These are phyloP conservation scores for Microctenopoma lineatum DNA, from an alignment of 2,797 vertebrate species.

Conservation along the genomic window DNA sequence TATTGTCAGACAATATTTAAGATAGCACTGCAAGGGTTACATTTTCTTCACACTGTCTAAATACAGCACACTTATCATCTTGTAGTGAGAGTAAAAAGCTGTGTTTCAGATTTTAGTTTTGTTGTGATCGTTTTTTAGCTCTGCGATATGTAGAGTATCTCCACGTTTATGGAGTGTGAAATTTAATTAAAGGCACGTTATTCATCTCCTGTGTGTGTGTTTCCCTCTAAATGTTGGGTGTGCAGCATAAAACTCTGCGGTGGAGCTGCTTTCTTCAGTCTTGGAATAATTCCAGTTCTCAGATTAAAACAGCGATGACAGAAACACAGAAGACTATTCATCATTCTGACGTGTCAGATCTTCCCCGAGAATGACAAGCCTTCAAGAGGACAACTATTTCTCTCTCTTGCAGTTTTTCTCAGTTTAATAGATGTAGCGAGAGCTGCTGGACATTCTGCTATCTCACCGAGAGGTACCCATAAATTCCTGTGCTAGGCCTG, in stretches of 20 bases:
- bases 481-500: constrained; percentile 56
- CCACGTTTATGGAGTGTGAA: background rate
- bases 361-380: constrained; percentile 15
- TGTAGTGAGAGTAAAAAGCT: background rate
- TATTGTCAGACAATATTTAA: background rate
- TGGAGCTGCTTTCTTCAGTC: background rate
- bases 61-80: background rate
- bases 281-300: constrained; percentile 47
- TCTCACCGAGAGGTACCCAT: constrained; percentile 47
- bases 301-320: constrained; percentile 56
- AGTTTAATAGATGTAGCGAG: constrained; percentile 8
- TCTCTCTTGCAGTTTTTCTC: constrained; percentile 6
- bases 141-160: background rate
- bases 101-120: background rate
- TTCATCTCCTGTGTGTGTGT: background rate
- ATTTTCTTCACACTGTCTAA: background rate
- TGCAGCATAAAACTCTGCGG: constrained; percentile 34
- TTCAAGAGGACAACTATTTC: constrained; percentile 8
- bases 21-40: background rate
- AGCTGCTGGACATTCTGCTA: constrained; percentile 29
- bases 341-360: constrained; percentile 40
- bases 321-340: constrained; percentile 58
- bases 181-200: constrained; percentile 10
- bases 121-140: background rate
- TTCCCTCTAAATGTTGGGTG: background rate